phyloP scores from a whole-genome alignment of 2,888 invertebrate genomes.

The Eupithecia pulchellata region DNA sequence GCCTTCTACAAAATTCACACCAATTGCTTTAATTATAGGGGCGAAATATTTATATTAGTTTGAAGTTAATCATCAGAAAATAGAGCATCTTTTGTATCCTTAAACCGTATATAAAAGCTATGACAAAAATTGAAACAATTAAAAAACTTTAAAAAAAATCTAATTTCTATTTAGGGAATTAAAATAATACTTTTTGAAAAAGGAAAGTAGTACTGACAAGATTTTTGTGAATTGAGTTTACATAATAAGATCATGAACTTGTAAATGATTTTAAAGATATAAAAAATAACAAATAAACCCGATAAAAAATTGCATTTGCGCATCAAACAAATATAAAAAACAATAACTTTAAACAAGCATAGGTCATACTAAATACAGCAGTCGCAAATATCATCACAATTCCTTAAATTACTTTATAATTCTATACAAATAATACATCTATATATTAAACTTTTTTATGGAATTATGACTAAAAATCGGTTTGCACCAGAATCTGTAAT shows the following conservation, averaged over 20 bases:
- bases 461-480: conserved; percentile 26
- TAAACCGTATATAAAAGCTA: not conserved
- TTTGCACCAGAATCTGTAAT: not conserved
- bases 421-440: conserved; percentile 22
- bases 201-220: not conserved
- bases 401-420: conserved; percentile 26
- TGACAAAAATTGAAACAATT: not conserved
- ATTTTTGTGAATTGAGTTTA: not conserved
- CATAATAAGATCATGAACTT: not conserved
- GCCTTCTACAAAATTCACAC: conserved; percentile 3
- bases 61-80: conserved; percentile 13
- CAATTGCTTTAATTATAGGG: not conserved
- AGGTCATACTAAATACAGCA: conserved; percentile 24
- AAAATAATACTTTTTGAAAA: not conserved
- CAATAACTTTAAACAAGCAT: conserved; percentile 7
- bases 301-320: not conserved
- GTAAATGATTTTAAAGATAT: not conserved
- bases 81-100: conserved; percentile 1
- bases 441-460: conserved; percentile 30
- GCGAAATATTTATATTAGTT: not conserved
- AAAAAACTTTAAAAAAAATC: not conserved
- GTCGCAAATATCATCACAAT: conserved; percentile 35
- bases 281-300: not conserved
- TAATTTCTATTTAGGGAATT: not conserved
- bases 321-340: not conserved